Percentiles rank a stretch among this genome's conserved stretches.
Evolutionary conservation across 1,140 invertebrate species (phyloP).

Genomic region (Pinna nobilis): DNA sequence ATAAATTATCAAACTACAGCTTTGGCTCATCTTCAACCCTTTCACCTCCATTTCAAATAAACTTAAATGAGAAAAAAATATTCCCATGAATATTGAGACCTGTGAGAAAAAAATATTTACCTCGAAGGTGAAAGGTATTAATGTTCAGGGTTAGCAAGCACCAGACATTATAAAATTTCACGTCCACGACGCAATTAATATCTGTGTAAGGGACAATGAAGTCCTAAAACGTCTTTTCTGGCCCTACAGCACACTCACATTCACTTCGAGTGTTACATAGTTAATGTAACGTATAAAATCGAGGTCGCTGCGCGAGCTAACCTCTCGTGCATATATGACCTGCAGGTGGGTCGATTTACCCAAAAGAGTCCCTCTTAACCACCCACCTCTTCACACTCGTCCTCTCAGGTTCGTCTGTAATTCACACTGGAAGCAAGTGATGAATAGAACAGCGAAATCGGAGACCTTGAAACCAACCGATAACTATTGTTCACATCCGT

Average conservation of each 20-base stretch:
- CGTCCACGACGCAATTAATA: conserved; percentile 5
- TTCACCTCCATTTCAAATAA: too few relatives aligned
- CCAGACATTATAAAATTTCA: conserved; percentile 7
- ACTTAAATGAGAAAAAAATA: too few relatives aligned
- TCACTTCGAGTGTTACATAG: neutral
- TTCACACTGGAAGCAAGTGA: conserved; percentile 24
- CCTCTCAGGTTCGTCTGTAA: conserved; percentile 15
- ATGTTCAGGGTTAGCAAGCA: conserved; percentile 9
- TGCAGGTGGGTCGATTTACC: conserved; percentile 32
- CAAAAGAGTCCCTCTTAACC: conserved; percentile 27
- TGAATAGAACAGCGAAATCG: conserved; percentile 23
- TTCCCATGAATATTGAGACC: too few relatives aligned
- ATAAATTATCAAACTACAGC: too few relatives aligned
- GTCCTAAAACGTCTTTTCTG: neutral
- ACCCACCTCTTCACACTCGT: conserved; percentile 15
- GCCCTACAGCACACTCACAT: neutral
- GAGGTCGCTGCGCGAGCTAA: conserved; percentile 21
- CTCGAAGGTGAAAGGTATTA: too few relatives aligned
- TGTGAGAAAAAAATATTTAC: too few relatives aligned
- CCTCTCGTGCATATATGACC: conserved; percentile 11
- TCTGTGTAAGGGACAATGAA: conserved; percentile 7
- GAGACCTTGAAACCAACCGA: conserved; percentile 13
- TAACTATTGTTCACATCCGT: conserved; percentile 21
- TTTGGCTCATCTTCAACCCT: too few relatives aligned
- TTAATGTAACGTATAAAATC: neutral